Evolutionary conservation across 1,140 invertebrate genomes (phyloP), one percentile per base, ranked within the genome.

Genomic region (Protaetia brevitarsis): DNA sequence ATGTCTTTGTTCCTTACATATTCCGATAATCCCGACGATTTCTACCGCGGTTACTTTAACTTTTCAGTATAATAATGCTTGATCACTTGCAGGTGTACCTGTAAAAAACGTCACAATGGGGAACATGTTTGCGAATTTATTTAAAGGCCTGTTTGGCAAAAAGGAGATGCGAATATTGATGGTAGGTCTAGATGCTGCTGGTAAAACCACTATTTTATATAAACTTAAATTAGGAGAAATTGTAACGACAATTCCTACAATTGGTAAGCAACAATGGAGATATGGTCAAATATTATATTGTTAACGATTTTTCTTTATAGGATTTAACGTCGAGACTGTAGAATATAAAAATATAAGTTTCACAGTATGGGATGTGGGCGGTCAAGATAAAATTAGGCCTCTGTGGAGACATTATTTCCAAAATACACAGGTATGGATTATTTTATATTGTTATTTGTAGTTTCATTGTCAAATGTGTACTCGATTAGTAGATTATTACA

Each of bases 191-290:
- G 97, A 99, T 87, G 96, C 95, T 76, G 97, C 97, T 83, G 97
- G 97, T 85, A 99, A 99, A 91, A 99, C 97, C 76, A 99, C 97
- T 83, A 99, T 99, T 83, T 87, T 99, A 83, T 98, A 99, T 87
- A 98, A 98, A 89, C 88, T 99, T 79, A 98, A 99, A 89, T 89
- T 99, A 85, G 96, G 96, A 80, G 97, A 99, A 93, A 97, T 99
- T 86, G 96, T 99, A 75, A 98, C 96, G 79, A 99, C 97, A 76
- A 99, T 99, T 87, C 97, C 96, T 73, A 99, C 97, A 74, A 98
- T 99, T 88, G 96, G 96, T 96, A 80, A 90, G 87, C 83, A 68
- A n/a, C n/a, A n/a, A n/a, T n/a, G 2, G 2, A 13, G 13, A 10
- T 8, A 2, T 60, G 37, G 11, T 8, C 21, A 34, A n/a, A 31